A percentile compares a stretch with the other conserved stretches of the same genome.
These are phyloP conservation scores for Manis pentadactyla DNA, from an alignment of 2,797 vertebrate species.

Conservation along the genomic window DNA sequence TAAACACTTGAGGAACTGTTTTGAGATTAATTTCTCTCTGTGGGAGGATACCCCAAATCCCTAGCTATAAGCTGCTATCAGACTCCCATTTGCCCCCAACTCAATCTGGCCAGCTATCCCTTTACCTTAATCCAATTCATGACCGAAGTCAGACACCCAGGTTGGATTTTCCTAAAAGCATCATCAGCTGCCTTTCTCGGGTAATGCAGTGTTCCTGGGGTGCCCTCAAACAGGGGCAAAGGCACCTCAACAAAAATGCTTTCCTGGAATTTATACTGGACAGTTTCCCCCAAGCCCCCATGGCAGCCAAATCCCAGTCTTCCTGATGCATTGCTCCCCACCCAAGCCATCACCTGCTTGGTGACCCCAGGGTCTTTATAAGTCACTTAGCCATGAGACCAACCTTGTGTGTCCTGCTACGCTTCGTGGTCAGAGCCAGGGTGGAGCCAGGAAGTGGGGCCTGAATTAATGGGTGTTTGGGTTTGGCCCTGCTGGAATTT, in stretches of 20 bases:
- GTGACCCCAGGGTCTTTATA: not conserved
- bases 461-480: not conserved
- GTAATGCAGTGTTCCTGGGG: not conserved
- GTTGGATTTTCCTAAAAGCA: not conserved
- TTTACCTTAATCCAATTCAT: conserved; percentile 69
- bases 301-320: not conserved
- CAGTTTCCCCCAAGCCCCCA: not conserved
- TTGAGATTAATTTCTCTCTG: conserved; percentile 65
- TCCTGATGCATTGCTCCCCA: accelerated
- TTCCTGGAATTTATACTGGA: not conserved
- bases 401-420: not conserved
- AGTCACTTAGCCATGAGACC: not conserved
- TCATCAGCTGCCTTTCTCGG: not conserved
- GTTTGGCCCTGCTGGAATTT: conserved; percentile 64
- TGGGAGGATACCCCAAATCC: conserved; percentile 61
- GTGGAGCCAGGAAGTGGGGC: conserved; percentile 60
- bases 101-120: not conserved
- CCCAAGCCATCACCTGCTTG: not conserved
- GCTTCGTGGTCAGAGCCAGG: not conserved
- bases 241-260: not conserved
- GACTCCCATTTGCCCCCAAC: not conserved
- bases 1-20: conserved; percentile 76
- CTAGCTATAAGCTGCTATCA: conserved; percentile 63
- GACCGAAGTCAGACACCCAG: not conserved
- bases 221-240: not conserved